Percentiles rank a stretch among this genome's conserved stretches.
phyloP scores from a whole-genome alignment of 2,888 invertebrate species.

The Tipula vernalis region DNA sequence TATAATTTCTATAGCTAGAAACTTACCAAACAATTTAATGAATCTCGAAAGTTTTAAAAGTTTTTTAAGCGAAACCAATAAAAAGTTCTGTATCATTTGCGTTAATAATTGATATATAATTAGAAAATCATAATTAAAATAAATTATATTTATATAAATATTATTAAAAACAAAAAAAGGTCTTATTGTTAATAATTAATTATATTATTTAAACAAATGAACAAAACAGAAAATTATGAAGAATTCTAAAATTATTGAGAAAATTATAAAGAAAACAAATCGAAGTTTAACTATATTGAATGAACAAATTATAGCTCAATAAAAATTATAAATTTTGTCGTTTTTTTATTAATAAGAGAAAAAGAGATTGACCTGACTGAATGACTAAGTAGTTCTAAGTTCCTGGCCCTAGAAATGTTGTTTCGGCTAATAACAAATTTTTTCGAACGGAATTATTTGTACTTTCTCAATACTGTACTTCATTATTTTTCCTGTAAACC shows the following conservation, averaged over 20 bases:
- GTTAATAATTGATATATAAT: neutral
- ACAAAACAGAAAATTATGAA: neutral
- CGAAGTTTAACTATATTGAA: neutral
- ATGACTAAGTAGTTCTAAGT: too few relatives aligned
- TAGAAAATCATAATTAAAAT: neutral
- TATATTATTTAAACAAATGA: neutral
- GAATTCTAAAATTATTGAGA: neutral
- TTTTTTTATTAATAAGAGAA: neutral
- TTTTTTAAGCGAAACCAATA: neutral
- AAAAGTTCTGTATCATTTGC: neutral
- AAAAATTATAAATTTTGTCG: neutral
- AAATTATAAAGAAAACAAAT: neutral
- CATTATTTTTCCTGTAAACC: too few relatives aligned
- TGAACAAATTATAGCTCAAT: neutral
- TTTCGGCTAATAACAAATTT: too few relatives aligned
- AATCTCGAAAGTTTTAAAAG: neutral
- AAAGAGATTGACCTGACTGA: too few relatives aligned
- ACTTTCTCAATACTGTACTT: too few relatives aligned
- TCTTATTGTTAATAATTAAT: neutral
- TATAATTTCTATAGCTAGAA: neutral
- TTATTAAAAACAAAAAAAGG: neutral
- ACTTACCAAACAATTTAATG: neutral
- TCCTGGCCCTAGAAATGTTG: too few relatives aligned
- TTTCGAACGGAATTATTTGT: too few relatives aligned
- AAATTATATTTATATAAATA: neutral